Evolutionary conservation across 1,140 invertebrate species (phyloP).

Genomic region (Phocides pigmalion): DNA sequence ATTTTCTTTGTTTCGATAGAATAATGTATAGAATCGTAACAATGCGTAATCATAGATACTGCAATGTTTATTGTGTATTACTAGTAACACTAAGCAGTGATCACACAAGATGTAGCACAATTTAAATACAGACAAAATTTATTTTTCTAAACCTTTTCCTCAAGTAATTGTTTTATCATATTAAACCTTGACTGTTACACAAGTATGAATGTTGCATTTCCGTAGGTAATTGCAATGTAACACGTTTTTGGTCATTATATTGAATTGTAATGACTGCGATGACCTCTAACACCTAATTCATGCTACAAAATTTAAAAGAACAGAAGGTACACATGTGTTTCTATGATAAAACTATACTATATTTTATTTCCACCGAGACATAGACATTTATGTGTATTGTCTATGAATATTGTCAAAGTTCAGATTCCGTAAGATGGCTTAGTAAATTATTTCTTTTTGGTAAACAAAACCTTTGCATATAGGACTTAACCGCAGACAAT

Average conservation of each 20-base stretch:
- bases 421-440: not conserved
- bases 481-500: too few species aligned
- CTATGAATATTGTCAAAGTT: not conserved
- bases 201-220: not conserved
- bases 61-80: slow-evolving; percentile 13
- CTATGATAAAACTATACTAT: slow-evolving; percentile 6
- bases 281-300: too few species aligned
- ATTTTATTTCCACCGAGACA: not conserved
- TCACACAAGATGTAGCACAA: slow-evolving; percentile 37
- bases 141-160: slow-evolving; percentile 33
- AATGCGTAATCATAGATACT: not conserved
- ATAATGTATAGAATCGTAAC: not conserved
- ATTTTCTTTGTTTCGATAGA: slow-evolving; percentile 3
- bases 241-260: too few species aligned
- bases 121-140: slow-evolving; percentile 20
- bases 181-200: not conserved
- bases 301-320: too few species aligned
- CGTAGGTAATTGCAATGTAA: too few species aligned
- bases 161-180: slow-evolving; percentile 18
- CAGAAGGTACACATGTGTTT: slow-evolving; percentile 1
- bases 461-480: too few species aligned
- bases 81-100: slow-evolving; percentile 21
- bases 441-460: not conserved
- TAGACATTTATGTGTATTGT: slow-evolving; percentile 6
- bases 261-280: too few species aligned